phyloP scores from a whole-genome alignment of 2,888 invertebrate genomes.

The Spilosoma lubricipeda region DNA sequence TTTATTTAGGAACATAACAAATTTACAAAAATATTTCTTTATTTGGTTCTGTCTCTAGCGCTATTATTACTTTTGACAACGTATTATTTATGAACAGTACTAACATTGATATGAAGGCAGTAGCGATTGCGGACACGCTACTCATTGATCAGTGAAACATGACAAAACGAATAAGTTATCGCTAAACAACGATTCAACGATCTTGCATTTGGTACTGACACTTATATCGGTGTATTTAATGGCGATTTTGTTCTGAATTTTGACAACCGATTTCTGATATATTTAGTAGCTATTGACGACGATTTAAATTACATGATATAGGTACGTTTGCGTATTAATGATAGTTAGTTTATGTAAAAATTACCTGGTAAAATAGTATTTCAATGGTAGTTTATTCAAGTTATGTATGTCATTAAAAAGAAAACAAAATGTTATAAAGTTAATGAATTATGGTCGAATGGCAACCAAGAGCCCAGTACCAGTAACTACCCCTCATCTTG shows the following conservation, averaged over 20 bases:
- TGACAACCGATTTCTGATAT: background rate
- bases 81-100: constrained; percentile 35
- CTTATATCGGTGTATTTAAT: background rate
- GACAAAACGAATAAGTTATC: background rate
- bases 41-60: constrained; percentile 70
- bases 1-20: constrained; percentile 72
- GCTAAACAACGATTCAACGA: no score
- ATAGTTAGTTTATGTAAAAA: background rate
- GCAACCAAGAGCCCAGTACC: no score
- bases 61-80: constrained; percentile 48
- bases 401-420: background rate
- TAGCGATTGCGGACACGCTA: constrained; percentile 30
- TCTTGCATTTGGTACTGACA: no score
- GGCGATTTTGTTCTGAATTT: background rate
- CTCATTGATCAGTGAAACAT: constrained; percentile 15
- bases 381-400: background rate
- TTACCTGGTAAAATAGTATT: background rate
- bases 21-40: constrained; percentile 72
- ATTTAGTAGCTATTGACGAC: background rate
- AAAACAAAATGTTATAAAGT: background rate
- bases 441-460: no score
- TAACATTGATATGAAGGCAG: constrained; percentile 45
- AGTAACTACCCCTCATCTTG: no score
- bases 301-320: background rate
- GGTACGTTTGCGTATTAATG: background rate